These are phyloP conservation scores for Copidosoma aretas DNA, from an alignment of 2,888 invertebrate species.

Conservation along the genomic window DNA sequence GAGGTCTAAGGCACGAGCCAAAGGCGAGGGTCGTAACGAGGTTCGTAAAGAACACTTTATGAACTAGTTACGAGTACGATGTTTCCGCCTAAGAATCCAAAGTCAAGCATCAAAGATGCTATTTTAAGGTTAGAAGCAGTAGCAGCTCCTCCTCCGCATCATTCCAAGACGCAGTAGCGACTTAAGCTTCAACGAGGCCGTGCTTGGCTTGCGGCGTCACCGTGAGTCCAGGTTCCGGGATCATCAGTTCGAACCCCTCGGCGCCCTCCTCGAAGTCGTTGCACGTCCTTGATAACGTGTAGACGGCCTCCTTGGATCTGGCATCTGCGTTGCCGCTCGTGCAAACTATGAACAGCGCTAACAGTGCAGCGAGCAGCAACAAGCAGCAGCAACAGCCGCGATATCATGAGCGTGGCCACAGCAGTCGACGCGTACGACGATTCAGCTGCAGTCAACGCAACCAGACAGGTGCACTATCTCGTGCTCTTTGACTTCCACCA, in stretches of 20 bases:
- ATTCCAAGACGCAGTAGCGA: constrained; percentile 43
- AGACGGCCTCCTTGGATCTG: constrained; percentile 57
- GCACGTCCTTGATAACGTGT: constrained; percentile 58
- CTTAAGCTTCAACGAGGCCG: constrained; percentile 58
- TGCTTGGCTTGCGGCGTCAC: constrained; percentile 65
- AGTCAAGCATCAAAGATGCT: too few species aligned
- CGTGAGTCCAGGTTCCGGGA: constrained; percentile 45
- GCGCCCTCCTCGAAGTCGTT: constrained; percentile 51
- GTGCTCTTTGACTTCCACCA: constrained; percentile 76
- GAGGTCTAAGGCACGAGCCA: too few species aligned
- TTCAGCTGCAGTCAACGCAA: neutral
- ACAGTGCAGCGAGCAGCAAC: constrained; percentile 70
- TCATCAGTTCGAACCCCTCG: constrained; percentile 17
- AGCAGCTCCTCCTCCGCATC: constrained; percentile 44
- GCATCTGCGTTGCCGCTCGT: constrained; percentile 65
- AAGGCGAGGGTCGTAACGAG: too few species aligned
- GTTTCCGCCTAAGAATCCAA: too few species aligned
- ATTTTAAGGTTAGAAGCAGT: too few species aligned
- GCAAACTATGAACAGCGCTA: constrained; percentile 80
- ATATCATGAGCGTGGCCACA: constrained; percentile 63
- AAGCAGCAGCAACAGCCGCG: constrained; percentile 61
- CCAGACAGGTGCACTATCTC: constrained; percentile 64
- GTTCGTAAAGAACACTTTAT: too few species aligned
- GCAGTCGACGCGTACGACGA: constrained; percentile 34
- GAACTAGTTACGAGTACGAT: too few species aligned